A percentile compares a stretch with the other conserved stretches of the same genome.
phyloP scores from a whole-genome alignment of 2,888 invertebrate genomes.

The Ctenicera cuprea region DNA sequence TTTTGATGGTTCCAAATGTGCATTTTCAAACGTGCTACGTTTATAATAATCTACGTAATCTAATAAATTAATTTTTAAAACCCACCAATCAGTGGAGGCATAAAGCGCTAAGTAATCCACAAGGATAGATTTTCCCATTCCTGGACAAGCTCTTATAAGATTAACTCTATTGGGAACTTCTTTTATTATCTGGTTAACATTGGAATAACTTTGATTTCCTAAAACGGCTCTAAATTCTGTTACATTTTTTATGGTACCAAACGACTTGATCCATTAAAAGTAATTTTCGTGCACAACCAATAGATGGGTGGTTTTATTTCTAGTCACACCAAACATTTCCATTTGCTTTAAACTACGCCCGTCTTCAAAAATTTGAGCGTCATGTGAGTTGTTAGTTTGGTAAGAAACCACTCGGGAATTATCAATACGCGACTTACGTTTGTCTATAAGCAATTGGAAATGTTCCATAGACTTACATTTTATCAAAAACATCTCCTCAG shows the following conservation, averaged over 20 bases:
- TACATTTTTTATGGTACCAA: neutral
- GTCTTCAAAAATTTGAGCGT: slow-evolving; percentile 8
- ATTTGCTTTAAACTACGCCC: neutral
- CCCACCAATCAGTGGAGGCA: slow-evolving; percentile 9
- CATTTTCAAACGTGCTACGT: neutral
- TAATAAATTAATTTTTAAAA: slow-evolving; percentile 27
- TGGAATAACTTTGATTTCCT: neutral
- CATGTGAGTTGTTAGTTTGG: too few species aligned
- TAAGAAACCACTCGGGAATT: too few species aligned
- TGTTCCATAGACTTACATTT: neutral
- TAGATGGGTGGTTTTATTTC: neutral
- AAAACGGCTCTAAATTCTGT: neutral
- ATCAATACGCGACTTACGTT: too few species aligned
- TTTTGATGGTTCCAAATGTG: neutral
- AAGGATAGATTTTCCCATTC: slow-evolving; percentile 33
- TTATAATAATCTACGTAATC: slow-evolving; percentile 18
- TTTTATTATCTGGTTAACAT: neutral
- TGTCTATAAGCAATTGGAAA: neutral
- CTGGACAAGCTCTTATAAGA: slow-evolving; percentile 29
- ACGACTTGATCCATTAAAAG: slow-evolving; percentile 11
- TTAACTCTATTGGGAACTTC: neutral
- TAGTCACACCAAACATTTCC: neutral
- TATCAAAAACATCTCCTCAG: slow-evolving; percentile 5
- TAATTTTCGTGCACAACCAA: slow-evolving; percentile 7
- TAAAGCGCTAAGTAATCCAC: slow-evolving; percentile 9